These are phyloP conservation scores for Oncorhynchus kisutch DNA, from an alignment of 2,113 vertebrate species.

Conservation along the genomic window DNA sequence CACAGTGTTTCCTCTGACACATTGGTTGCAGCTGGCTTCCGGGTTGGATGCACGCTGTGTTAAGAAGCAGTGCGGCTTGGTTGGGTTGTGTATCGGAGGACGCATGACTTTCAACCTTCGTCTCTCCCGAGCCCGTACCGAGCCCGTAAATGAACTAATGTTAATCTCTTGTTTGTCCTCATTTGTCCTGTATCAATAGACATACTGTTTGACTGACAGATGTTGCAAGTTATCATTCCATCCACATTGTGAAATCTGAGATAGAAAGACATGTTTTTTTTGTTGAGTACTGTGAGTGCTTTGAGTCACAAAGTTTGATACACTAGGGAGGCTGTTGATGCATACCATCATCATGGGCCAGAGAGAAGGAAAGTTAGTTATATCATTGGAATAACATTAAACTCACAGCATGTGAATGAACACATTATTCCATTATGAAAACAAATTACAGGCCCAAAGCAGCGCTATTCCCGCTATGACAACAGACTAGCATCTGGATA, in stretches of 20 bases:
- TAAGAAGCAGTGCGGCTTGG: too few species aligned
- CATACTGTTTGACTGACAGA: neutral
- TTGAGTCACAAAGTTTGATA: constrained; percentile 8
- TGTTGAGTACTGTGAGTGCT: neutral
- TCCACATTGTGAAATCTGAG: neutral
- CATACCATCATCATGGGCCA: neutral
- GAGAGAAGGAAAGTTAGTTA: neutral
- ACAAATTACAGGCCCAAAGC: too few species aligned
- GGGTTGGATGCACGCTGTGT: too few species aligned
- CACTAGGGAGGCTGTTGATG: neutral
- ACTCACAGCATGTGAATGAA: neutral
- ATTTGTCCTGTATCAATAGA: neutral
- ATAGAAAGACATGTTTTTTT: too few species aligned
- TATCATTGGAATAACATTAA: neutral
- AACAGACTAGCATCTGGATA: neutral
- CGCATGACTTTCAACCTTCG: too few species aligned
- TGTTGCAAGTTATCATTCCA: neutral
- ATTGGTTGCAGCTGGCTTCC: too few species aligned
- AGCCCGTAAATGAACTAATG: constrained; percentile 68
- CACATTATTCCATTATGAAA: neutral
- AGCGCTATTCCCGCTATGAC: neutral
- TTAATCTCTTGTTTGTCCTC: constrained; percentile 17
- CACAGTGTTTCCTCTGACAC: too few species aligned
- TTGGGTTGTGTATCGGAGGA: too few species aligned
- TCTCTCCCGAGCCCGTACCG: too few species aligned